Conservation (phyloP, 2,113 vertebrate genomes). For the Cynopterus brachyotis region DNA sequence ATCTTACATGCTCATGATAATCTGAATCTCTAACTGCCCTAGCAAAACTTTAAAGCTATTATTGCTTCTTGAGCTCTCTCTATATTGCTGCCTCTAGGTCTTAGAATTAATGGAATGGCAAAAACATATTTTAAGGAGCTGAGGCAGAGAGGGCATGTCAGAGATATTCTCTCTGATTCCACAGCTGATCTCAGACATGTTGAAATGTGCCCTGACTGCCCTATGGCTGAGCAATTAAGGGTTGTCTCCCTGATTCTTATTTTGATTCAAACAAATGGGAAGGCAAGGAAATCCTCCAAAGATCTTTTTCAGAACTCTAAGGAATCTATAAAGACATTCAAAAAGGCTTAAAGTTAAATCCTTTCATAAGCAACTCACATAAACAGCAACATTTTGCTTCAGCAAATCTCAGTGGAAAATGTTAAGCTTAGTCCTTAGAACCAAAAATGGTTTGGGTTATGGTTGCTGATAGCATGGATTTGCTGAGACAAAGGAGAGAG, state of each 20-base stretch:
- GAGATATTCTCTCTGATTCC: background rate
- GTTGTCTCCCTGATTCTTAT: background rate
- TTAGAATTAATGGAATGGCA: background rate
- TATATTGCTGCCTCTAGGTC: background rate
- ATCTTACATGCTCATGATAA: background rate
- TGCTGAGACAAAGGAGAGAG: background rate
- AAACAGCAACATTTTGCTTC: constrained; percentile 29
- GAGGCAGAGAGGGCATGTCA: background rate
- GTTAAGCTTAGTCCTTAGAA: background rate
- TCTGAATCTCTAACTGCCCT: background rate
- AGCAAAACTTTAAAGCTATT: background rate
- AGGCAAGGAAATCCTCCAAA: constrained; percentile 32
- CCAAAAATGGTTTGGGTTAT: background rate
- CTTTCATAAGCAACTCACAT: constrained; percentile 49
- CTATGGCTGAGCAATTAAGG: background rate
- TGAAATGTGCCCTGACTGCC: background rate
- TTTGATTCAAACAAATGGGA: constrained; percentile 46
- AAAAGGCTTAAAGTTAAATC: constrained; percentile 47
- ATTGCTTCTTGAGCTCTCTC: background rate
- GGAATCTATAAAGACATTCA: constrained; percentile 46
- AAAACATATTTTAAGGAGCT: background rate
- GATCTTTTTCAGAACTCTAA: constrained; percentile 21
- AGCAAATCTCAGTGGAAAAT: constrained; percentile 21
- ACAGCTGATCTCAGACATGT: background rate
- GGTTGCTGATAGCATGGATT: background rate